Evolutionary conservation across 2,888 invertebrate genomes (phyloP), one percentile per base, ranked within the genome.

Genomic region (Ornithoptera priamus): DNA sequence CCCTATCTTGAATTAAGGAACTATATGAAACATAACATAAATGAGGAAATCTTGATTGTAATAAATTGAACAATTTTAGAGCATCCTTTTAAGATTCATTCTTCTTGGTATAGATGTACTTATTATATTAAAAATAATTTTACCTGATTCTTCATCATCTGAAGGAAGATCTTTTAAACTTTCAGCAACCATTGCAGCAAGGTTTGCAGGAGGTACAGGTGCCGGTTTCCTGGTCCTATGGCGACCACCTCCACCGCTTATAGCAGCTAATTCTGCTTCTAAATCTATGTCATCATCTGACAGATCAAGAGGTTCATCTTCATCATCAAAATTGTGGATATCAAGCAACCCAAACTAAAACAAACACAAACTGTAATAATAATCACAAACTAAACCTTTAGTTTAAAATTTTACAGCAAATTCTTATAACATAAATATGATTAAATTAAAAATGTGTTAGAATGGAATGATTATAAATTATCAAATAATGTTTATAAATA

Each of bases 251-350:
- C 80, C 80, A 0, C 89, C 88, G 39, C 84, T 85, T 70, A 98
- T 93, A 0, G 96, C 96, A 53, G 96, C 95, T 74, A 98, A 87
- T 85, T 98, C 98, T 0, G 97, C 97, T 85, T 98, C 98, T 73
- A 98, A 90, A 81, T 97, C 97, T 71, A 95, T 95, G 81, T 98
- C 97, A 77, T 94, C 94, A 78, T 94, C 94, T 68, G 94, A 94
- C 57, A 92, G 79, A 72, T 89, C 92, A 75, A 87, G 89, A 15
- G 85, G 88, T 39, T 92, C 94, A 65, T 94, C 92, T 77, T 94
- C 94, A 74, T 87, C 86, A 59, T 90, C 86, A 61, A 88, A 88
- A 77, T 94, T 93, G 36, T 96, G 95, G 71, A 97, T 93, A 82
- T 97, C 95, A 78, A 96, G 94, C 67, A 97, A 90, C 5, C 97